These are phyloP conservation scores for Diarsia rubi DNA, from an alignment of 2,888 invertebrate genomes.

Conservation along the genomic window DNA sequence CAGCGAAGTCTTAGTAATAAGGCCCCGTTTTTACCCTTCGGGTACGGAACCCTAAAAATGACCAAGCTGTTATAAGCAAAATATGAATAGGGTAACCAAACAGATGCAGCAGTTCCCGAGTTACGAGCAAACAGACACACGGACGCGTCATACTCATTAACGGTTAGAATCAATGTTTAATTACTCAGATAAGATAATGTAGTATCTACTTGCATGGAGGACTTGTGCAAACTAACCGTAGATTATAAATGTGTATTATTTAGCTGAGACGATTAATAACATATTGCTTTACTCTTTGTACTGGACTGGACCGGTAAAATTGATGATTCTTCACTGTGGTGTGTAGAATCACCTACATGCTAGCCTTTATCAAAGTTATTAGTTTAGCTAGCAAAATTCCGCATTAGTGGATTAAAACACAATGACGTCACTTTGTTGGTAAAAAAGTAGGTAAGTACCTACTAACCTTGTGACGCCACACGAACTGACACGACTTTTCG, in stretches of 20 bases:
- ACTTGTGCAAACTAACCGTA: neutral
- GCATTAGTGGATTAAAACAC: too few species aligned
- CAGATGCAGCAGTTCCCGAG: slow-evolving; percentile 20
- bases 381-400: neutral
- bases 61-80: too few species aligned
- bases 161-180: slow-evolving; percentile 42
- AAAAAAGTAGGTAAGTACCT: too few species aligned
- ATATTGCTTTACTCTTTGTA: neutral
- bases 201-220: slow-evolving; percentile 2
- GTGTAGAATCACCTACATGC: neutral
- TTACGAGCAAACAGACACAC: slow-evolving; percentile 9
- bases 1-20: too few species aligned
- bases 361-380: neutral
- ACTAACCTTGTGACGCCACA: too few species aligned
- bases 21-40: too few species aligned
- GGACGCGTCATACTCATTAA: slow-evolving; percentile 21
- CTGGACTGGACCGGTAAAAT: neutral
- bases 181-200: slow-evolving; percentile 36
- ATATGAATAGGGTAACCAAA: too few species aligned
- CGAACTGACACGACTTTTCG: too few species aligned
- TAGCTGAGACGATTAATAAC: neutral
- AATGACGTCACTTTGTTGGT: too few species aligned
- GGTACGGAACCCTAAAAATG: too few species aligned
- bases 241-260: neutral
- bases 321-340: too few species aligned